These are phyloP conservation scores for Heliconius erato DNA, from an alignment of 2,888 invertebrate species.

Conservation along the genomic window DNA sequence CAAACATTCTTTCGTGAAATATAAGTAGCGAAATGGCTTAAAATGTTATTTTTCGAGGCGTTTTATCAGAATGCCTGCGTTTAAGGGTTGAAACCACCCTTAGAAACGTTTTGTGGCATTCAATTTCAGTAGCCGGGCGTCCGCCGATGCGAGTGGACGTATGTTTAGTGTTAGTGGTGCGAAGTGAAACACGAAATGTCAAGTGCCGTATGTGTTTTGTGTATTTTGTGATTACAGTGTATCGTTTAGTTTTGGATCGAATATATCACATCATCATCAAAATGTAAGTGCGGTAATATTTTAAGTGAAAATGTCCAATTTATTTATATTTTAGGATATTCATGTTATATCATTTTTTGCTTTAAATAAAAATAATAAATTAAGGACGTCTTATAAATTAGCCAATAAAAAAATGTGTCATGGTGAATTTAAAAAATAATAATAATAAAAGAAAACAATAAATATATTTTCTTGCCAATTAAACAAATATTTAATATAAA, in stretches of 20 bases:
- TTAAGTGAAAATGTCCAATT: too few species aligned
- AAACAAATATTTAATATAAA: not conserved
- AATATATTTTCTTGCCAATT: not conserved
- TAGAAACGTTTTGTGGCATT: conserved; percentile 49
- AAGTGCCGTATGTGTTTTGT: conserved; percentile 67
- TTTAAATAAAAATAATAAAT: too few species aligned
- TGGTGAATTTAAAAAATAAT: too few species aligned
- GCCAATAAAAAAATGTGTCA: too few species aligned
- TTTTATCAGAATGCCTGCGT: conserved; percentile 8
- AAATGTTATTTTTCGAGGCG: not conserved
- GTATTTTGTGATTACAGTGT: conserved; percentile 68
- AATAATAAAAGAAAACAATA: too few species aligned
- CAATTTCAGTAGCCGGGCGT: conserved; percentile 74
- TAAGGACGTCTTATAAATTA: not conserved
- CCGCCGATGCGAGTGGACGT: conserved; percentile 68
- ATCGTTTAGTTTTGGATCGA: conserved; percentile 57
- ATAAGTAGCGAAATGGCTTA: not conserved
- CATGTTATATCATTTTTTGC: too few species aligned
- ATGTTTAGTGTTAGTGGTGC: conserved; percentile 57
- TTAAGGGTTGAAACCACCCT: conserved; percentile 40
- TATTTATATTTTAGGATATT: too few species aligned
- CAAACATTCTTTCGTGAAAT: not conserved
- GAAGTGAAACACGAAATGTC: conserved; percentile 73
- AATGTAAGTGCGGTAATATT: conserved; percentile 60
- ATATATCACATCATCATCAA: conserved; percentile 55